Percentiles rank a stretch among this genome's conserved stretches.
phyloP scores from a whole-genome alignment of 2,113 vertebrate genomes.

The Sitta europaea region DNA sequence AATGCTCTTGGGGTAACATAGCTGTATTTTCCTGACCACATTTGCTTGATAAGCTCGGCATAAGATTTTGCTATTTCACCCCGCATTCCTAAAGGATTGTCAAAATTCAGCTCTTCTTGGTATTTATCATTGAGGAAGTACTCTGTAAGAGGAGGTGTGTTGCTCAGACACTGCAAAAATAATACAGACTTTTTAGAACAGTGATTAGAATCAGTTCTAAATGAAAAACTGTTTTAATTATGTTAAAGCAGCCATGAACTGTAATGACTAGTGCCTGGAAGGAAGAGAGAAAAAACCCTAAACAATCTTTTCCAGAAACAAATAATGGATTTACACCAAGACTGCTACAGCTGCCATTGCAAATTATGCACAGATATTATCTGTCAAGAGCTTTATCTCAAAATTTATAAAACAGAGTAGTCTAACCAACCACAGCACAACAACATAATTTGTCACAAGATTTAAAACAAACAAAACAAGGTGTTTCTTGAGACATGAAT shows the following conservation, averaged over 20 bases:
- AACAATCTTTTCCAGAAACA: background rate
- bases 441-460: background rate
- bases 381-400: background rate
- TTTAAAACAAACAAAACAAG: background rate
- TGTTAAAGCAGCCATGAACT: background rate
- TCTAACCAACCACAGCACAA: background rate
- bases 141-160: constrained; percentile 93
- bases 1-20: constrained; percentile 96
- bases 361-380: background rate
- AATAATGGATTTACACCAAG: background rate
- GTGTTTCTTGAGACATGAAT: background rate
- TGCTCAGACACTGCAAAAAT: constrained; percentile 91
- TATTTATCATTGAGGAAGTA: constrained; percentile 97
- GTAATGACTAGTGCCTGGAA: background rate
- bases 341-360: background rate
- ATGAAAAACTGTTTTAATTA: background rate
- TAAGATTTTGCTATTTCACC: constrained; percentile 97
- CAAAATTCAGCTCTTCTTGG: constrained; percentile 93
- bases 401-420: background rate
- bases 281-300: background rate
- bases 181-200: background rate
- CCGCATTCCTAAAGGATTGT: constrained; percentile 98
- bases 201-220: background rate
- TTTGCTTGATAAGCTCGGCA: constrained; percentile 93
- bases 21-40: constrained; percentile 97